Percentiles rank a stretch among this genome's conserved stretches.
phyloP scores from a whole-genome alignment of 2,113 vertebrate species.

The Oreochromis niloticus region DNA sequence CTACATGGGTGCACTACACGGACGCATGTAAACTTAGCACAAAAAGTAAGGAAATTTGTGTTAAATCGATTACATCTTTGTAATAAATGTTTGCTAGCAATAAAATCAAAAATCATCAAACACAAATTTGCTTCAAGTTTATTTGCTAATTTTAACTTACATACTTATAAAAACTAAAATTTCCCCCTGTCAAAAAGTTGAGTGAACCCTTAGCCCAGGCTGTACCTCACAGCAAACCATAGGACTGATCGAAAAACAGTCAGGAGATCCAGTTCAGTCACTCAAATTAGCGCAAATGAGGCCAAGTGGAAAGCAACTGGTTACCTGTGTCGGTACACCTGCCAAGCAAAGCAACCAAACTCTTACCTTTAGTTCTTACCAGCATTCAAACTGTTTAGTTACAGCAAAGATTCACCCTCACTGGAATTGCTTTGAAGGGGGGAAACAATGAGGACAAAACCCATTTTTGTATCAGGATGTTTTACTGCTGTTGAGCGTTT shows the following conservation, averaged over 20 bases:
- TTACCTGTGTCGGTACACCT: neutral
- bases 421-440: neutral
- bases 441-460: neutral
- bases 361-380: neutral
- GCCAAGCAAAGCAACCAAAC: neutral
- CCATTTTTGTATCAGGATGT: neutral
- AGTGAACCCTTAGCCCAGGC: neutral
- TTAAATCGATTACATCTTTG: neutral
- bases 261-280: neutral
- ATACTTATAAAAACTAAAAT: neutral
- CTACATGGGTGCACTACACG: neutral
- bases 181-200: neutral
- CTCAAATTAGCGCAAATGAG: neutral
- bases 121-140: neutral
- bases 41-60: neutral
- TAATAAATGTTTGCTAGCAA: neutral
- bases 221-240: neutral
- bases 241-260: neutral
- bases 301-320: neutral
- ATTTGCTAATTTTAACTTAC: neutral
- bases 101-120: neutral
- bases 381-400: neutral
- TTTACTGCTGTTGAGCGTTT: neutral
- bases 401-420: neutral
- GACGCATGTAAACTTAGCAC: neutral